phyloP scores from a whole-genome alignment of 2,113 vertebrate genomes.

The Trogon melanurus region DNA sequence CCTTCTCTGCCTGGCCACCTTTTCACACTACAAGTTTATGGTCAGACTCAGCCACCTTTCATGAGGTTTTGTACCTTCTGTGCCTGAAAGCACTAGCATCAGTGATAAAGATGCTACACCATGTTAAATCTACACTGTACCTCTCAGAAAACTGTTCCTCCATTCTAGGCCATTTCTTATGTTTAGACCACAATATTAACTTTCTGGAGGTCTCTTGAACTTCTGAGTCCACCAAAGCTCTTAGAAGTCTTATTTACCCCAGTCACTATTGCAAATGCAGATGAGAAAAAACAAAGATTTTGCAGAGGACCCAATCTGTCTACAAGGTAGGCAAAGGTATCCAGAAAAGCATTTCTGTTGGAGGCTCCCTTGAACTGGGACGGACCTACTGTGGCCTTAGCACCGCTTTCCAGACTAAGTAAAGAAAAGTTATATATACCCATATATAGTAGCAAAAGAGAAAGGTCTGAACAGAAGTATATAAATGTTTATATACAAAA shows the following conservation, averaged over 20 bases:
- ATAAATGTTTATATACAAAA: background rate
- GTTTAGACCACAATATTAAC: background rate
- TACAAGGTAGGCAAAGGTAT: background rate
- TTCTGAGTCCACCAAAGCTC: background rate
- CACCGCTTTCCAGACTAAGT: background rate
- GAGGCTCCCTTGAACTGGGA: background rate
- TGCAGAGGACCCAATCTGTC: background rate
- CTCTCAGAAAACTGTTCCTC: background rate
- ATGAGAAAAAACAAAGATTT: background rate
- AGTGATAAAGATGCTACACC: background rate
- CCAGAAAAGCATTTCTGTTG: background rate
- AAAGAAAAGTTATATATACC: background rate
- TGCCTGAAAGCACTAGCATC: background rate
- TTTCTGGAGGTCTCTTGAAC: background rate
- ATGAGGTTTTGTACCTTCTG: background rate
- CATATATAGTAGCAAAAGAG: background rate
- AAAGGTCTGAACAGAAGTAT: background rate
- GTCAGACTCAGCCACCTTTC: background rate
- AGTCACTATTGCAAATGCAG: background rate
- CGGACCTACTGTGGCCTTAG: background rate
- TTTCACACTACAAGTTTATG: background rate
- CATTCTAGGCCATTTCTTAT: background rate
- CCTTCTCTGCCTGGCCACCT: background rate
- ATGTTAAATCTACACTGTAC: background rate
- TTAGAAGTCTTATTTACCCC: fast-evolving